Base-by-base conservation (phyloP, 2,113 vertebrate genomes). In the Prunella himalayana region DNA sequence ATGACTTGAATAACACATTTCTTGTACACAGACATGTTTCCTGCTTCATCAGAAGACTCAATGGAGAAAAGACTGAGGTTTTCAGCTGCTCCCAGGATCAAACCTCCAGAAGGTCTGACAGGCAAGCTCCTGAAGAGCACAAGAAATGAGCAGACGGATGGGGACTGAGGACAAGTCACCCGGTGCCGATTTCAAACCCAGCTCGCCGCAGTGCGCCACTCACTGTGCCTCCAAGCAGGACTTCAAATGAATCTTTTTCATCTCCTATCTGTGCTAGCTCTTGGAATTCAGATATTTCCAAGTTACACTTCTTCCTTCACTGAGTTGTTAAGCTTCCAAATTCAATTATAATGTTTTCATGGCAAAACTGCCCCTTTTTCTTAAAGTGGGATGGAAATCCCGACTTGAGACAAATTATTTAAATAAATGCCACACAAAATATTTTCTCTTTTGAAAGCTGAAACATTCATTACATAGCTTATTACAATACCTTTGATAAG, bases 401-500 rank as follows among this genome's bases (percentile, higher is more conserved):
- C 0, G 1, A 81, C 25, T 90, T 60, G 15, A 87, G 53, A 73
- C 15, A 86, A 87, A 81, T 73, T 82, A 73, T 71, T 90, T 68
- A 64, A 90, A 51, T 71, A 92, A 75, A 88, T 64, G 56, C 41
- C 41, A 88, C 20, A n/a, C 9, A 66, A 33, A 69, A 6, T 76
- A 79, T 88, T 93, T 81, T 63, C n/a, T 57, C 79, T 69, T 86
- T 76, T 81, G 75, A 94, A 88, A 91, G 56, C 44, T 30, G 33
- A 56, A 90, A 86, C 33, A 72, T 78, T 70, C 37, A 75, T 96
- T 93, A 92, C 69, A 59, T 31, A 44, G 59, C 63, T 92, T 91
- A 87, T 88, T 94, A 87, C 50, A 92, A 76, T 82, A 90, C 35
- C 82, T 88, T 92, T 88, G 71, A 92, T 78, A 96, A 90, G 23